Evolutionary conservation across 2,888 invertebrate species (phyloP).

Genomic region (Oxystoma pomonae): DNA sequence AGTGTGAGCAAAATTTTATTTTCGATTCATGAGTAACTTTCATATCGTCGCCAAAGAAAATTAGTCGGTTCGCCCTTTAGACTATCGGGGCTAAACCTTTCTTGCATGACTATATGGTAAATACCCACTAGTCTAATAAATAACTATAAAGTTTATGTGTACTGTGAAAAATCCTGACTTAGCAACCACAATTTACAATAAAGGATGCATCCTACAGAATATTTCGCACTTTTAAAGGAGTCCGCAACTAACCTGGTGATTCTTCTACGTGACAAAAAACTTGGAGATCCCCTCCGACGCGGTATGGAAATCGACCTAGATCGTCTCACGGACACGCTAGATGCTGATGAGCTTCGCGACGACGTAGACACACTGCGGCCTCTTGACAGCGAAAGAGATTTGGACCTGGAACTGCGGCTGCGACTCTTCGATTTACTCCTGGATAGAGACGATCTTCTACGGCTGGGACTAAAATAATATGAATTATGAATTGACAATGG

Average conservation of each 20-base stretch:
- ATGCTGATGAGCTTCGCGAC: constrained; percentile 31
- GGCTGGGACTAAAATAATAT: constrained; percentile 24
- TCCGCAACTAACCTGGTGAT: constrained; percentile 99
- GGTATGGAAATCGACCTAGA: constrained; percentile 88
- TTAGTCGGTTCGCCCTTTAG: no score
- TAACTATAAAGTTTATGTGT: no score
- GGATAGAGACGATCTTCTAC: neutral
- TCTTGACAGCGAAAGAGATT: constrained; percentile 31
- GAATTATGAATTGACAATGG: neutral
- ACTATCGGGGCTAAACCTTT: no score
- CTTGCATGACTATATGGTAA: no score
- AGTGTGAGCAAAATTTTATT: no score
- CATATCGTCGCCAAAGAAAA: no score
- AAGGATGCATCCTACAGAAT: no score
- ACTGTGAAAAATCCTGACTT: no score
- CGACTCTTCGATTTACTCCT: constrained; percentile 23
- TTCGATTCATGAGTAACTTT: no score
- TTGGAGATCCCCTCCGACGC: constrained; percentile 87
- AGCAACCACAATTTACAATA: no score
- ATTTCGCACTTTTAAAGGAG: no score
- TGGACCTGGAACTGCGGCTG: constrained; percentile 29
- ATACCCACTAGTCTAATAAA: no score
- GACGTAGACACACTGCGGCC: constrained; percentile 49
- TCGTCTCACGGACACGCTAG: constrained; percentile 34
- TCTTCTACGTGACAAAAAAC: constrained; percentile 86